Evolutionary conservation across 2,797 vertebrate genomes (phyloP), one percentile per base, ranked within the genome.

Genomic region (Cossypha niveicapilla): DNA sequence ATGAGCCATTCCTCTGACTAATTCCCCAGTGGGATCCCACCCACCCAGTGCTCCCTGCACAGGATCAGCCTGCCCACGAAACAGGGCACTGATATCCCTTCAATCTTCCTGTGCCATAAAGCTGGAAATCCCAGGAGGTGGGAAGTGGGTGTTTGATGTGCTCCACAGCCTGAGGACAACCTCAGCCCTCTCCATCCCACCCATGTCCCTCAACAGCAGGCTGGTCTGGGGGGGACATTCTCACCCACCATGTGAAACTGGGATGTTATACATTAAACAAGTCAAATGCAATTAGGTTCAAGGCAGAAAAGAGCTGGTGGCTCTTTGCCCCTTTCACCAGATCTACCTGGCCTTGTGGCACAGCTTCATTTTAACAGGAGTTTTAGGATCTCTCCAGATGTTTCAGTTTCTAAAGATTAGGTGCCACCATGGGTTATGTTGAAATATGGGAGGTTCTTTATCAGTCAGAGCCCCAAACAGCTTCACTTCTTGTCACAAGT

Each of bases 1-100:
- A 88, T 80, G 87, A 94, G 75, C 72, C 28, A 39, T 92, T 74
- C 57, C 75, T 93, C 81, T 91, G 72, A 93, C 68, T 85, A 92
- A 93, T 10, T 2, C 21, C 78, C 68, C 35, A 50, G 45, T 91
- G 78, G 67, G 42, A 77, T 88, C 65, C 41, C 72, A 53, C 85
- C 53, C 61, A 45, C 67, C 23, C 60, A 8, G 35, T 51, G 58
- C 54, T 68, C 45, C 1, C 0, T 24, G 28, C n/a, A 42, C 2
- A 8, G 25, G 44, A 58, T 45, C 67, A 77, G 48, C 24, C 56
- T 53, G n/a, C 41, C 56, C 32, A 16, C 34, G 54, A 35, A 80
- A 57, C 0, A 0, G 21, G 34, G 21, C 24, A 27, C n/a, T 13
- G 9, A 44, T 18, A 9, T 3, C 16, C 17, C 30, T 63, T 61